These are phyloP conservation scores for Drosophila pseudoananassae DNA, from an alignment of 1,140 invertebrate species.

Conservation along the genomic window DNA sequence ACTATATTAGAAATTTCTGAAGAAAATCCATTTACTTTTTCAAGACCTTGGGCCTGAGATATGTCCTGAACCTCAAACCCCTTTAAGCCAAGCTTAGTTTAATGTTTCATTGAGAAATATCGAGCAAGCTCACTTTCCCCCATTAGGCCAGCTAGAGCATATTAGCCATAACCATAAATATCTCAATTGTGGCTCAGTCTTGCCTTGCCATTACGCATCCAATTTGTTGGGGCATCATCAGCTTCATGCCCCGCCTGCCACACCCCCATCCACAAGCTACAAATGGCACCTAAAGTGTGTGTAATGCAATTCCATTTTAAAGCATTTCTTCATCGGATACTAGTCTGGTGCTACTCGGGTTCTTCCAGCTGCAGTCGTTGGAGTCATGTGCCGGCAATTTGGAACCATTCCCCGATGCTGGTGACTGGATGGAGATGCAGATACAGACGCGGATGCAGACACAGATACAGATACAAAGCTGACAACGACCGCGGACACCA, in stretches of 20 bases:
- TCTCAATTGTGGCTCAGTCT: conserved; percentile 24
- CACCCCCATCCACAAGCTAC: neutral
- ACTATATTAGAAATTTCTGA: conserved; percentile 16
- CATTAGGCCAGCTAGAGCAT: conserved; percentile 10
- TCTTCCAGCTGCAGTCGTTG: conserved; percentile 11
- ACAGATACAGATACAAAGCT: conserved; percentile 7
- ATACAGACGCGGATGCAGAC: conserved; percentile 5
- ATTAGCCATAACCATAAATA: conserved; percentile 47
- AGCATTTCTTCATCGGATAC: conserved; percentile 49
- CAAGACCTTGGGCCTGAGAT: neutral
- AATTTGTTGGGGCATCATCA: conserved; percentile 62
- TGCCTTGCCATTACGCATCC: conserved; percentile 46
- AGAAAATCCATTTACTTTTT: conserved; percentile 11
- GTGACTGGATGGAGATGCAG: conserved; percentile 21
- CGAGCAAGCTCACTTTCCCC: conserved; percentile 29
- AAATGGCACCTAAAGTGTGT: conserved; percentile 61
- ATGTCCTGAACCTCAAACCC: no score
- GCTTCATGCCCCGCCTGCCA: conserved; percentile 22
- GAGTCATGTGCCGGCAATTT: conserved; percentile 65
- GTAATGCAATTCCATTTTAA: conserved; percentile 71
- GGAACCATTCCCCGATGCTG: conserved; percentile 46
- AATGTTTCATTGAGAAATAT: conserved; percentile 11
- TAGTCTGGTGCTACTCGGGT: neutral
- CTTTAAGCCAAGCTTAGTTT: conserved; percentile 3
- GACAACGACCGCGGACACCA: conserved; percentile 37